Evolutionary conservation across 2,113 vertebrate species (phyloP).

Genomic region (Sitta europaea): DNA sequence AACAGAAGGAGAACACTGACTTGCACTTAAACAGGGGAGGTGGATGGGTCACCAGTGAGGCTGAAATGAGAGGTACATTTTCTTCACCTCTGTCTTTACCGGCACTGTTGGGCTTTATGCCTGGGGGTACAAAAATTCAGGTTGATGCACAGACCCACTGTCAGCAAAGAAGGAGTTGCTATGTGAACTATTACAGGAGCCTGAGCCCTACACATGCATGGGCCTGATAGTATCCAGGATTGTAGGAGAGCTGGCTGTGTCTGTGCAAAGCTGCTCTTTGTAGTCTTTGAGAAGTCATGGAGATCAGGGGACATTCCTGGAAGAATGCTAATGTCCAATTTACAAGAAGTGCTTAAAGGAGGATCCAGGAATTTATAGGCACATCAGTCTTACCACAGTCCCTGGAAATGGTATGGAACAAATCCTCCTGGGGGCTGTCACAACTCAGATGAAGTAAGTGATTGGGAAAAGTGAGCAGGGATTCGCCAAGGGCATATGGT

Average conservation of each 20-base stretch:
- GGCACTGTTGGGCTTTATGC: neutral
- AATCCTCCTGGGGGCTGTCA: neutral
- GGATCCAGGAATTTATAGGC: neutral
- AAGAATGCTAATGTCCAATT: neutral
- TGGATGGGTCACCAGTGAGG: neutral
- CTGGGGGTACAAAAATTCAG: neutral
- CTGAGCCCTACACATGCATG: neutral
- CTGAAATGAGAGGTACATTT: neutral
- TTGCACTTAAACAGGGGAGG: neutral
- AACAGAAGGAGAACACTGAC: neutral
- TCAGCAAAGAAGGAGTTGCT: neutral
- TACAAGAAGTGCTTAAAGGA: neutral
- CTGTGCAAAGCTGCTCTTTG: neutral
- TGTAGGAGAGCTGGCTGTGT: neutral
- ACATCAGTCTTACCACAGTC: neutral
- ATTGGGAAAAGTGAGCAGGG: neutral
- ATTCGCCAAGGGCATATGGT: accelerated
- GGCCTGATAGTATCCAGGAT: neutral
- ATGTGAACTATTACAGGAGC: neutral
- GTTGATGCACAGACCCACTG: neutral
- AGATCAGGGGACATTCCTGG: neutral
- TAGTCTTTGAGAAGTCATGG: neutral
- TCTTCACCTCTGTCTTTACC: neutral
- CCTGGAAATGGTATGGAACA: neutral
- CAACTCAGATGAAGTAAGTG: neutral